Conservation (phyloP, 2,113 vertebrate species). For the Bufo bufo region DNA sequence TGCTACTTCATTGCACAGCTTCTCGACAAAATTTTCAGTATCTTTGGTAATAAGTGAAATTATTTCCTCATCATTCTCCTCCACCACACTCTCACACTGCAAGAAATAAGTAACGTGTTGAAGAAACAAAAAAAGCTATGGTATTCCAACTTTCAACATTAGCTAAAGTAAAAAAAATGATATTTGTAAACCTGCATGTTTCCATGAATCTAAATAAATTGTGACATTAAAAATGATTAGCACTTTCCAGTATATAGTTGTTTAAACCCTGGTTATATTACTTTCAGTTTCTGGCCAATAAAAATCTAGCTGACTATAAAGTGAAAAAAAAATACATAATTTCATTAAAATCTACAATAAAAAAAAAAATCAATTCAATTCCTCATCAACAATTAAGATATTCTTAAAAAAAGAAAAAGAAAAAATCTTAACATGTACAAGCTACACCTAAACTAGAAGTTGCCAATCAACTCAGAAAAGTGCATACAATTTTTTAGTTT, state of each 20-base stretch:
- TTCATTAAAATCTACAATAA: not conserved
- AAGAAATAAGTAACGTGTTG: constrained; percentile 13
- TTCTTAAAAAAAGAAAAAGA: not conserved
- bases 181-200: not conserved
- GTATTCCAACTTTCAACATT: not conserved
- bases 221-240: not conserved
- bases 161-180: not conserved
- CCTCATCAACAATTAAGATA: not conserved
- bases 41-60: constrained; percentile 79
- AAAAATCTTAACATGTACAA: not conserved
- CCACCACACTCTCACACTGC: constrained; percentile 82
- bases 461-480: not conserved
- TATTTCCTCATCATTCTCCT: constrained; percentile 88
- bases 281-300: not conserved
- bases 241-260: not conserved
- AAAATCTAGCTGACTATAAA: too few species aligned
- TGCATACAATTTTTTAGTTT: not conserved
- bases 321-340: too few species aligned
- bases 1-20: constrained; percentile 83
- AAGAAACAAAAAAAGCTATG: not conserved
- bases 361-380: not conserved
- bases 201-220: not conserved
- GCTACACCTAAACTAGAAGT: not conserved
- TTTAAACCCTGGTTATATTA: not conserved
- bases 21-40: constrained; percentile 74